These are phyloP conservation scores for Drosophila neocordata DNA, from an alignment of 1,140 invertebrate species.

Conservation along the genomic window DNA sequence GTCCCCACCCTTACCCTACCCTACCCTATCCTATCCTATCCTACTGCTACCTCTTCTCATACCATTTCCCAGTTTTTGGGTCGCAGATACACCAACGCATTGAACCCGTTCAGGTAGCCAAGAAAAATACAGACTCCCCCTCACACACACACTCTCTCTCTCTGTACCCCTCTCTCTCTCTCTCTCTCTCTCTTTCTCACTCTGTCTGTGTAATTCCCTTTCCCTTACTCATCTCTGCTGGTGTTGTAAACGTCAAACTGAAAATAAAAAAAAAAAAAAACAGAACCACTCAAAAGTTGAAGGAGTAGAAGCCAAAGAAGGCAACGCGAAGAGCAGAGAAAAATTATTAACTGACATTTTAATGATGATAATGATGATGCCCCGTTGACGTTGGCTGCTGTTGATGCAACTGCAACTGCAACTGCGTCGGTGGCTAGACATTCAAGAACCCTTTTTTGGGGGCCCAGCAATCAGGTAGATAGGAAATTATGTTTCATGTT, in stretches of 20 bases:
- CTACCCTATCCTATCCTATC: background rate
- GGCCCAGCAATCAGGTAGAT: conserved; percentile 27
- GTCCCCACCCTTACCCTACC: background rate
- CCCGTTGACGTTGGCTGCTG: conserved; percentile 67
- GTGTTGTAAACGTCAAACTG: conserved; percentile 53
- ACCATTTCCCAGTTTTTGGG: background rate
- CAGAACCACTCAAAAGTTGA: conserved; percentile 63
- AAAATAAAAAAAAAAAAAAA: conserved; percentile 41
- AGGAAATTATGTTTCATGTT: conserved; percentile 37
- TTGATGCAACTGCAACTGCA: conserved; percentile 40
- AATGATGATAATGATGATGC: conserved; percentile 81
- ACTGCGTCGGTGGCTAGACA: conserved; percentile 79
- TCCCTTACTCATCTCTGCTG: conserved; percentile 25
- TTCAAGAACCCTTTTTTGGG: conserved; percentile 47
- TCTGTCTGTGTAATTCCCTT: no score
- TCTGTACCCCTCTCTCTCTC: background rate
- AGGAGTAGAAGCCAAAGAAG: conserved; percentile 19
- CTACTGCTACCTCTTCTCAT: background rate
- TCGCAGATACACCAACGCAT: conserved; percentile 37
- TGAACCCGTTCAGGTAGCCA: conserved; percentile 44
- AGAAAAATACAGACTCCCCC: conserved; percentile 39
- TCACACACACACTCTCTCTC: background rate
- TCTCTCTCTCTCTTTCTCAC: background rate
- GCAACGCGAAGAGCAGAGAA: conserved; percentile 38
- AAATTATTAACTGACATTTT: conserved; percentile 81